Percentiles rank a stretch among this genome's conserved stretches.
Evolutionary conservation across 2,797 vertebrate genomes (phyloP).

Genomic region (Hypotaenidia philippensis): DNA sequence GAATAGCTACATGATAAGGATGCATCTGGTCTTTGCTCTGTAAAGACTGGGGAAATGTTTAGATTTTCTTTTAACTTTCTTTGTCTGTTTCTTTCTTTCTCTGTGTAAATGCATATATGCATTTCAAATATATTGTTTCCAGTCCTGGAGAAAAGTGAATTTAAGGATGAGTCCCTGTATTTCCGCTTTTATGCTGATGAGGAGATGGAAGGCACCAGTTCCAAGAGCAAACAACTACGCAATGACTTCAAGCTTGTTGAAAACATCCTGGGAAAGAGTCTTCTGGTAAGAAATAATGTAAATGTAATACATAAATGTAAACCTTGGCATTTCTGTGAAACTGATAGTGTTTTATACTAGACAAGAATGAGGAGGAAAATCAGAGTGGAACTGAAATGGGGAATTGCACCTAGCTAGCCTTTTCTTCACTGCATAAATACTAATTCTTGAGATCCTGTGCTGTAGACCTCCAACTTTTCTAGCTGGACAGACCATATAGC

Average conservation of each 20-base stretch:
- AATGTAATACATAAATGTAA: not conserved
- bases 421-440: not conserved
- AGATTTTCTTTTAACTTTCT: constrained; percentile 10
- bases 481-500: not conserved
- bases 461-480: not conserved
- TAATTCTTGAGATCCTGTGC: not conserved
- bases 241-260: constrained; percentile 96
- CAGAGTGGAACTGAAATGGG: not conserved
- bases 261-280: constrained; percentile 93
- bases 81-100: not conserved
- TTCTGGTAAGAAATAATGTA: constrained; percentile 87
- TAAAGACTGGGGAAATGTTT: not conserved
- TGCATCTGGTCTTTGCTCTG: not conserved
- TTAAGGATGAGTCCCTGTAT: constrained; percentile 97
- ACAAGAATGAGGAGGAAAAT: not conserved
- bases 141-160: constrained; percentile 99
- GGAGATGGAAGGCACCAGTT: constrained; percentile 94
- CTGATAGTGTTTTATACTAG: not conserved
- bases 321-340: not conserved
- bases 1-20: not conserved
- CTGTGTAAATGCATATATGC: not conserved
- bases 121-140: constrained; percentile 22
- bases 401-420: not conserved
- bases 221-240: constrained; percentile 94
- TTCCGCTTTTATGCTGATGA: constrained; percentile 98